Conservation (phyloP, 2,797 vertebrate species). For the Xenopus petersii region DNA sequence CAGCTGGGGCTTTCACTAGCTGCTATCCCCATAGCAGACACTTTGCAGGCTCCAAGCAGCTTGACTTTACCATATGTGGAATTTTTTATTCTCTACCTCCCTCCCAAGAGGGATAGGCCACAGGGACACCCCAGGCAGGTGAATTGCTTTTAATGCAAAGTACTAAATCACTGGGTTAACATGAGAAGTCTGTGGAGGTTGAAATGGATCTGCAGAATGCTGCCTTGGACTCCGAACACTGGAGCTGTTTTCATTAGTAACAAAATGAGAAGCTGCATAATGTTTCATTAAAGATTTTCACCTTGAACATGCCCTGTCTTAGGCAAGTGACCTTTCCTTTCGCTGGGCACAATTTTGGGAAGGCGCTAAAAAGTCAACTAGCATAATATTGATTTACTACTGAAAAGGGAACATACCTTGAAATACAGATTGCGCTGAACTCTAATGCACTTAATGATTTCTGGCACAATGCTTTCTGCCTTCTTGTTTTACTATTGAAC, state of each 20-base stretch:
- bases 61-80: constrained; percentile 99
- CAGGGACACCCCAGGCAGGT: constrained; percentile 97
- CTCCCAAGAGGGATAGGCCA: constrained; percentile 87
- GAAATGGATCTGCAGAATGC: constrained; percentile 92
- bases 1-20: constrained; percentile 99
- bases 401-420: constrained; percentile 61
- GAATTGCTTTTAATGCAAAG: constrained; percentile 99
- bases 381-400: constrained; percentile 65
- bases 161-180: constrained; percentile 99
- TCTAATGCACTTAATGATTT: constrained; percentile 62
- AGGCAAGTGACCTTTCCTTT: constrained; percentile 71
- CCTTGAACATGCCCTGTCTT: constrained; percentile 72
- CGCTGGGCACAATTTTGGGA: constrained; percentile 69
- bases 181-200: constrained; percentile 90
- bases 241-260: constrained; percentile 78
- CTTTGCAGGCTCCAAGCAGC: constrained; percentile 97
- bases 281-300: constrained; percentile 76
- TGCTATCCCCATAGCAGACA: constrained; percentile 96
- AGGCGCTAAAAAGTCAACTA: constrained; percentile 73
- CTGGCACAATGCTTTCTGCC: constrained; percentile 59
- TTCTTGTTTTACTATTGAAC: constrained; percentile 53
- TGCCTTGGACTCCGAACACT: constrained; percentile 90
- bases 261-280: constrained; percentile 74
- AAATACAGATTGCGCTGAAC: constrained; percentile 57
- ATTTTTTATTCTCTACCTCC: constrained; percentile 97